Percentiles rank a stretch among this genome's conserved stretches.
These are phyloP conservation scores for Artemia sp. DNA, from an alignment of 2,888 invertebrate species.

Conservation along the genomic window DNA sequence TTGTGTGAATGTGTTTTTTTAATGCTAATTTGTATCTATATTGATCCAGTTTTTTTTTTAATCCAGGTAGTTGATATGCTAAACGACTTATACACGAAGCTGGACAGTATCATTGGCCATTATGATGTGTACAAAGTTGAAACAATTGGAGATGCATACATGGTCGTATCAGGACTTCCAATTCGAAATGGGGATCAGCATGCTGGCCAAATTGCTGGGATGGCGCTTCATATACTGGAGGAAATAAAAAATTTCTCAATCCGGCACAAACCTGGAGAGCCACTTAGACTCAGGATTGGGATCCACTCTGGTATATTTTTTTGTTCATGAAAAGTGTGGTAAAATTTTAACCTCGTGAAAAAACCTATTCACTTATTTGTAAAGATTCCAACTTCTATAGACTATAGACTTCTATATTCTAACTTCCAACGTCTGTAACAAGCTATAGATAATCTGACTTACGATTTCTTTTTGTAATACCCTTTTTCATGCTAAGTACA, in stretches of 20 bases:
- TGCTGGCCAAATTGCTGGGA: conserved; percentile 59
- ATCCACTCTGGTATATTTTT: conserved; percentile 41
- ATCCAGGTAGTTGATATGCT: conserved; percentile 63
- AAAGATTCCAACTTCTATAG: too few relatives aligned
- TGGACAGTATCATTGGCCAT: conserved; percentile 68
- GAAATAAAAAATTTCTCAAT: conserved; percentile 51
- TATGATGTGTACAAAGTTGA: conserved; percentile 79
- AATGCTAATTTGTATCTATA: too few relatives aligned
- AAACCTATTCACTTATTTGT: too few relatives aligned
- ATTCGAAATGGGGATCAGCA: conserved; percentile 52
- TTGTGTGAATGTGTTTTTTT: conserved; percentile 18
- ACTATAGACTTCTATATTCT: too few relatives aligned
- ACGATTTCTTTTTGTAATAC: too few relatives aligned
- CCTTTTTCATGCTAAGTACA: too few relatives aligned
- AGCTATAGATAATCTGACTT: too few relatives aligned
- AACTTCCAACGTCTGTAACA: too few relatives aligned
- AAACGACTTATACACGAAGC: conserved; percentile 71
- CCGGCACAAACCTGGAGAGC: conserved; percentile 47
- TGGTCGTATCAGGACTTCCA: conserved; percentile 64
- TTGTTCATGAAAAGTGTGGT: background rate
- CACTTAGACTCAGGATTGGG: conserved; percentile 53
- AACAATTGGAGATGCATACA: conserved; percentile 66
- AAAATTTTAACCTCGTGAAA: too few relatives aligned
- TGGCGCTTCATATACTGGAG: conserved; percentile 54
- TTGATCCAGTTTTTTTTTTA: background rate